These are phyloP conservation scores for Scarus forsteni DNA, from an alignment of 2,797 vertebrate genomes.

Conservation along the genomic window DNA sequence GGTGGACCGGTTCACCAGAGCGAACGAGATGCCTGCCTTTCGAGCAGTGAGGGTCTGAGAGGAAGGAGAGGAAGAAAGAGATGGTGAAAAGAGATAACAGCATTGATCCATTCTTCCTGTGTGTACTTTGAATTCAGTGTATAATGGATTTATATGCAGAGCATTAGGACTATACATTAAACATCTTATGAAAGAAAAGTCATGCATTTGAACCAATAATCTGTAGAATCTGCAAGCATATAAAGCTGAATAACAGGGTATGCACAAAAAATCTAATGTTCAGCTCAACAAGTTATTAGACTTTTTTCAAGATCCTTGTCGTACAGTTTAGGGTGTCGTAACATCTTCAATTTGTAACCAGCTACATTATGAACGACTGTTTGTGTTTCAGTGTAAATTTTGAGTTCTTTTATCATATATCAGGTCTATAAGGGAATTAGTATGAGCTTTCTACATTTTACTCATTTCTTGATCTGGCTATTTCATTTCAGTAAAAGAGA, in stretches of 20 bases:
- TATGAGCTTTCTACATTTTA: too few relatives aligned
- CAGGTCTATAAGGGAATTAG: too few relatives aligned
- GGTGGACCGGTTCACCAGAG: constrained; percentile 94
- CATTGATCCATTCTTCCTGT: constrained; percentile 24
- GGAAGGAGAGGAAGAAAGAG: constrained; percentile 5
- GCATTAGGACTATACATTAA: constrained; percentile 8
- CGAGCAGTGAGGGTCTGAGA: constrained; percentile 94
- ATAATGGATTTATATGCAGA: constrained; percentile 11
- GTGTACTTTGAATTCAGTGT: constrained; percentile 6
- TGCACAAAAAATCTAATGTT: too few relatives aligned
- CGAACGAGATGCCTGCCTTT: constrained; percentile 97
- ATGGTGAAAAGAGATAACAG: constrained; percentile 26
- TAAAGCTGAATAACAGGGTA: not conserved
- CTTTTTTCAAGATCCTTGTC: too few relatives aligned
- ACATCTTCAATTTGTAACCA: too few relatives aligned
- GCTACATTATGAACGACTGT: too few relatives aligned
- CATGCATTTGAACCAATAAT: not conserved
- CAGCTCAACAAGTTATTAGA: too few relatives aligned
- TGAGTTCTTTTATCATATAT: too few relatives aligned
- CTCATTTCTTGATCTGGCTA: too few relatives aligned
- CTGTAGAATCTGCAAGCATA: not conserved
- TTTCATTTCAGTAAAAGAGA: too few relatives aligned
- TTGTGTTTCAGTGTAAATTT: too few relatives aligned
- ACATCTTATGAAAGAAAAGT: not conserved
- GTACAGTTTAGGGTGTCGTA: too few relatives aligned